These are phyloP conservation scores for Choloepus hoffmanni DNA, from an alignment of 2,113 vertebrate genomes.

Conservation along the genomic window DNA sequence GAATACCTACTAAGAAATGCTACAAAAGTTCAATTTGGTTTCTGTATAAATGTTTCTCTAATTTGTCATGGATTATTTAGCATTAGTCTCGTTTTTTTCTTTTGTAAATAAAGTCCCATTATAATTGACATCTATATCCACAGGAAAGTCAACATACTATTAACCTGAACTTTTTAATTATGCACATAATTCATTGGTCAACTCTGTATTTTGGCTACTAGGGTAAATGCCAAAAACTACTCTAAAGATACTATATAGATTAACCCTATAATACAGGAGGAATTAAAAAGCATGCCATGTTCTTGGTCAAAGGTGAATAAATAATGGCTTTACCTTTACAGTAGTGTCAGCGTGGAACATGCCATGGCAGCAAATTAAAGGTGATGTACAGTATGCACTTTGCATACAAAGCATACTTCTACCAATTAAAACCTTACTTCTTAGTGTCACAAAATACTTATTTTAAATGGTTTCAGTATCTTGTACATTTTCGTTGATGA, in stretches of 20 bases:
- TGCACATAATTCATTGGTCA: neutral
- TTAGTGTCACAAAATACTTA: slow-evolving; percentile 65
- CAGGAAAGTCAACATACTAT: neutral
- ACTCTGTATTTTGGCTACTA: neutral
- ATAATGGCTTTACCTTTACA: slow-evolving; percentile 36
- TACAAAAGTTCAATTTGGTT: neutral
- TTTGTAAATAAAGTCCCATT: neutral
- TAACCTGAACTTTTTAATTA: neutral
- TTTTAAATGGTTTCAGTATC: slow-evolving; percentile 69
- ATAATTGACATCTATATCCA: neutral
- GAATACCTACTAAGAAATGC: neutral
- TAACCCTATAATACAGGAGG: slow-evolving; percentile 7
- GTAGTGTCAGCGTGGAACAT: slow-evolving; percentile 21
- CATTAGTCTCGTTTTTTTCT: neutral
- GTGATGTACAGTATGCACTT: slow-evolving; percentile 4
- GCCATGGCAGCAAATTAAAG: slow-evolving; percentile 59
- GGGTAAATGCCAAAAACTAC: neutral
- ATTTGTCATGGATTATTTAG: neutral
- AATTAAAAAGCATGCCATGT: slow-evolving; percentile 31
- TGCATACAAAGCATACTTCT: slow-evolving; percentile 31
- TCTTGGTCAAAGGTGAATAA: slow-evolving; percentile 33
- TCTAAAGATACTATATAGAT: slow-evolving; percentile 3
- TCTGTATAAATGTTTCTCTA: neutral
- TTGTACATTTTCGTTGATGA: slow-evolving; percentile 71
- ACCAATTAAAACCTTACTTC: slow-evolving; percentile 60